These are phyloP conservation scores for Achatina immaculata DNA, from an alignment of 1,140 invertebrate species.

Conservation along the genomic window DNA sequence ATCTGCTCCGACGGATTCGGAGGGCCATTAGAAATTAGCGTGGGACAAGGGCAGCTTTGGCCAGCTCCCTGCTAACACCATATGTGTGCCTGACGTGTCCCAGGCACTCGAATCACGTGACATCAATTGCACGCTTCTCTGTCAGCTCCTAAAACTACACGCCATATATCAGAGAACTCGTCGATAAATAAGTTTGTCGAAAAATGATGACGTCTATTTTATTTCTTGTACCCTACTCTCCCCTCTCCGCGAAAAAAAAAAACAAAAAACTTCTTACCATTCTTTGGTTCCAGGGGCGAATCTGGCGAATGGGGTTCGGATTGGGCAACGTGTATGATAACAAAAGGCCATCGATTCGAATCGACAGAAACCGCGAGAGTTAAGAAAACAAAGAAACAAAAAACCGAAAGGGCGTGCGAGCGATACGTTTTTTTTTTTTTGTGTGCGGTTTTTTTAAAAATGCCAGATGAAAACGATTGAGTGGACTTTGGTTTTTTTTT, in stretches of 20 bases:
- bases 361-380: too few species aligned
- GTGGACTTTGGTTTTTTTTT: too few species aligned
- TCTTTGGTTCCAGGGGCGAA: too few species aligned
- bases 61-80: neutral
- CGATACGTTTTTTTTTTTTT: too few species aligned
- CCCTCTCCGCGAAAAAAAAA: neutral
- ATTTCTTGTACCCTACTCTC: neutral
- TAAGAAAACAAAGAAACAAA: too few species aligned
- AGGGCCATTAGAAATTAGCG: neutral
- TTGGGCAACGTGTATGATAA: too few species aligned
- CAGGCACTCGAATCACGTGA: neutral
- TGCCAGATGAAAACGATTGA: too few species aligned
- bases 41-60: neutral
- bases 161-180: neutral
- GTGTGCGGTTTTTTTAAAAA: too few species aligned
- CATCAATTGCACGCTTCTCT: neutral
- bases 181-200: conserved; percentile 9
- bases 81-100: neutral
- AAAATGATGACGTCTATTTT: neutral
- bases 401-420: too few species aligned
- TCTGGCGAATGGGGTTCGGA: too few species aligned
- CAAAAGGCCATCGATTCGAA: neutral
- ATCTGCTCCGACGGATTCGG: too few species aligned
- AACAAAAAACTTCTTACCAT: too few species aligned
- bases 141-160: neutral